Evolutionary conservation across 2,888 invertebrate species (phyloP).

Genomic region (Julus scanicus): DNA sequence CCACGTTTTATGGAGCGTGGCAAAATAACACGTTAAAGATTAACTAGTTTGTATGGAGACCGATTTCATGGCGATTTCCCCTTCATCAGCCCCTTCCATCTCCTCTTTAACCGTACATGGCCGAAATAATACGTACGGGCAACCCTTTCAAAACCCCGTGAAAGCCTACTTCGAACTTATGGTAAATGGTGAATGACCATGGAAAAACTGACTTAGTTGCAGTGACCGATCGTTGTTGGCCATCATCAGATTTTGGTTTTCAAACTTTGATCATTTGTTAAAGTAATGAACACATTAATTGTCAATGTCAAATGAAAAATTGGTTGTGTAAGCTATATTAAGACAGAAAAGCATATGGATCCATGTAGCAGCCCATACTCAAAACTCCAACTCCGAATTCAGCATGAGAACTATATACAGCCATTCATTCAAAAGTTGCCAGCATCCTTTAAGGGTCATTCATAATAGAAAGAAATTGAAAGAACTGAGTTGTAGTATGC

Average conservation of each 20-base stretch:
- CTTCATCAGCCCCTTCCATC: neutral
- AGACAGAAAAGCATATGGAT: no score
- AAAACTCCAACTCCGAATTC: no score
- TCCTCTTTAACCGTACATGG: neutral
- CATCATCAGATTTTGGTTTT: neutral
- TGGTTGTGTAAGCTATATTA: no score
- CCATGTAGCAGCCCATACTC: no score
- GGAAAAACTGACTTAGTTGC: no score
- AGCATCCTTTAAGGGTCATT: no score
- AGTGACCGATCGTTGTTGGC: neutral
- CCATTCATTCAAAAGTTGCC: no score
- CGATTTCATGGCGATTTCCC: constrained; percentile 33
- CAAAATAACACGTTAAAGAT: constrained; percentile 33
- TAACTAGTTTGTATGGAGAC: constrained; percentile 1
- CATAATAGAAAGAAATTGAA: no score
- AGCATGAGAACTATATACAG: no score
- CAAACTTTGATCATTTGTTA: neutral
- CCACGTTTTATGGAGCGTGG: constrained; percentile 22
- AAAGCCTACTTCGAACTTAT: neutral
- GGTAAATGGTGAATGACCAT: neutral
- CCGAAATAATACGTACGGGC: neutral
- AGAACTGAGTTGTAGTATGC: no score
- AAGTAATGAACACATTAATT: no score
- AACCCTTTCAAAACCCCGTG: neutral
- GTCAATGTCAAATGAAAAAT: no score